A percentile compares a stretch with the other conserved stretches of the same genome.
Conservation (phyloP, 2,113 vertebrate species). For the Clarias macrocephalus region DNA sequence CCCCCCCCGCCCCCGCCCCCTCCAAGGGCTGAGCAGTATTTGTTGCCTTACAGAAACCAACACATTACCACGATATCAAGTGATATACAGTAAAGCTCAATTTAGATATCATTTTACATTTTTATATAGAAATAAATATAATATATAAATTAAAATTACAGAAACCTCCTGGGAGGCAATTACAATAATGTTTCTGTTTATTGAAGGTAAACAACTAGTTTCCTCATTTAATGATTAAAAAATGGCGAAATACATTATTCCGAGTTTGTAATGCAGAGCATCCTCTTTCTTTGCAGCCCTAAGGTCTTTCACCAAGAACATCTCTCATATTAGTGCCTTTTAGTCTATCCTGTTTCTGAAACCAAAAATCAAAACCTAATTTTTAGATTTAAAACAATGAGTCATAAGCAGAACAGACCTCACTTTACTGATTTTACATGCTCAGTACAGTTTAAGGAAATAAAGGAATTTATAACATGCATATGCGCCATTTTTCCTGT, state of each 20-base stretch:
- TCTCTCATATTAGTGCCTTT: background rate
- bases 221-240: slow-evolving; percentile 62
- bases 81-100: slow-evolving; percentile 48
- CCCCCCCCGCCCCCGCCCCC: no score
- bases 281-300: background rate
- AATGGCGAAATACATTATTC: slow-evolving; percentile 34
- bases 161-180: slow-evolving; percentile 67
- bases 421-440: background rate
- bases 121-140: slow-evolving; percentile 60
- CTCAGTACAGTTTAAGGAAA: background rate
- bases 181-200: slow-evolving; percentile 70
- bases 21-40: no score
- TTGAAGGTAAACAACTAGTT: slow-evolving; percentile 57
- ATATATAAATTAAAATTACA: slow-evolving; percentile 60
- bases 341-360: slow-evolving; percentile 46
- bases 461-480: slow-evolving; percentile 9
- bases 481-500: slow-evolving; percentile 20
- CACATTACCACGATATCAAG: background rate
- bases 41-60: background rate
- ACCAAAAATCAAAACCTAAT: background rate
- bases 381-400: slow-evolving; percentile 44
- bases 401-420: slow-evolving; percentile 38
- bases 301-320: background rate
- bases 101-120: slow-evolving; percentile 51
- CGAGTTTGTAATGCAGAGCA: slow-evolving; percentile 4